Evolutionary conservation across 2,113 vertebrate genomes (phyloP).

Genomic region (Marmota flaviventris): DNA sequence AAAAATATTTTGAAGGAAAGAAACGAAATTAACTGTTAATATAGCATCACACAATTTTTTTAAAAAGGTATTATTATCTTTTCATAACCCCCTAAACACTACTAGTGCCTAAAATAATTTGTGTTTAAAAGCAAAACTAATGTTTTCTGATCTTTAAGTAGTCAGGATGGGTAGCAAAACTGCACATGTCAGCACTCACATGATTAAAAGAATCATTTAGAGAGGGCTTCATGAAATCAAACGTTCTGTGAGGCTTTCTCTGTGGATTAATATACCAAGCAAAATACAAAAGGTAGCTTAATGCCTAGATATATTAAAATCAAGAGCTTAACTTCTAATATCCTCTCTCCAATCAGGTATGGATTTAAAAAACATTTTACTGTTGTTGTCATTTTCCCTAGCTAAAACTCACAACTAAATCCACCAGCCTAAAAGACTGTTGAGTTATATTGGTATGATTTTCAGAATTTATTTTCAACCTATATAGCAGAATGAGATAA

Average conservation of each 20-base stretch:
- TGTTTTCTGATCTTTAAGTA: background rate
- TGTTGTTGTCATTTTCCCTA: conserved; percentile 56
- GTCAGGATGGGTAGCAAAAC: background rate
- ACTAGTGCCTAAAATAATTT: conserved; percentile 61
- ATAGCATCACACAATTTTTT: conserved; percentile 67
- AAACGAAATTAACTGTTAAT: conserved; percentile 78
- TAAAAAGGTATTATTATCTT: conserved; percentile 30
- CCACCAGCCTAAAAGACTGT: conserved; percentile 53
- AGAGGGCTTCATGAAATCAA: conserved; percentile 50
- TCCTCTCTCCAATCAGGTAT: conserved; percentile 74
- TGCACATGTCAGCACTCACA: background rate
- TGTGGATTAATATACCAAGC: conserved; percentile 52
- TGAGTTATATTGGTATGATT: conserved; percentile 56
- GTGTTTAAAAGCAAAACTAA: conserved; percentile 3
- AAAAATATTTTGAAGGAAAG: conserved; percentile 70
- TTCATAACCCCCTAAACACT: conserved; percentile 54
- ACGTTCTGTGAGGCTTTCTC: conserved; percentile 61
- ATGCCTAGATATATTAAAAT: conserved; percentile 79
- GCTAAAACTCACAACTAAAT: conserved; percentile 71
- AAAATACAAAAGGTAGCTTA: conserved; percentile 75
- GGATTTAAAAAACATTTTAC: conserved; percentile 72
- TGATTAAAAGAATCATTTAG: conserved; percentile 77
- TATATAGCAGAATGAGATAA: conserved; percentile 53
- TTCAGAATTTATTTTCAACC: conserved; percentile 72
- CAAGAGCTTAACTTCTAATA: conserved; percentile 78